Evolutionary conservation across 2,113 vertebrate genomes (phyloP), one percentile per base, ranked within the genome.

Genomic region (Osmerus eperlanus): DNA sequence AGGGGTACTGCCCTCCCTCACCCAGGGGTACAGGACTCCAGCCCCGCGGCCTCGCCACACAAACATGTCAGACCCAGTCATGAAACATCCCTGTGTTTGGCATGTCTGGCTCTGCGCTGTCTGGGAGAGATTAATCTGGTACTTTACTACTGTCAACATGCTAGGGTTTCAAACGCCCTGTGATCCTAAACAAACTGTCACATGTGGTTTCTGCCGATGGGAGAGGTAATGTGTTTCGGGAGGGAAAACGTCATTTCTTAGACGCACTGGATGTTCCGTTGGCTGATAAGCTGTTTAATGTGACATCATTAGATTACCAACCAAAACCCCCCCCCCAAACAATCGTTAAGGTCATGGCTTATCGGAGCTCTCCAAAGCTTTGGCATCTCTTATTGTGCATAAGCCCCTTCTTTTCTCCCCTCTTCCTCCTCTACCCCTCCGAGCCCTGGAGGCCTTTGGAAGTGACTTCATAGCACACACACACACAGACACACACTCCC

Each of bases 391-490:
- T 69, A 71, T 72, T n/a, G 41, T 14, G 67, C 58, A 71, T 62
- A 75, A 62, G 62, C 55, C 16, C 41, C 55, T 53, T 14, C 41
- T 14, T 62, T 56, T 76, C 23, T 65, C 53, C 56, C 62, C 52
- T 62, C 51, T 69, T 52, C 51, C 9, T 60, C 56, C 9, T 60
- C 56, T 54, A 18, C 60, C 29, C n/a, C 56, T 32, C 29, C 13
- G 36, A 60, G 64, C n/a, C 52, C 55, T 65, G 59, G 41, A 68
- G 72, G 75, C 67, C 52, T 70, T 64, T 47, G 56, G 76, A 67
- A 18, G 63, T 77, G 77, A n/a, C 12, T 67, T 72, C 83, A 74
- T 62, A 74, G 21, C 13, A 60, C 65, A 66, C 59, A 18, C 15
- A 67, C 8, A 23, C 6, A 23, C 59, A n/a, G n/a, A 61, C 59